Percentiles rank a stretch among this genome's conserved stretches.
phyloP scores from a whole-genome alignment of 2,113 vertebrate genomes.

The Eulemur rufifrons region DNA sequence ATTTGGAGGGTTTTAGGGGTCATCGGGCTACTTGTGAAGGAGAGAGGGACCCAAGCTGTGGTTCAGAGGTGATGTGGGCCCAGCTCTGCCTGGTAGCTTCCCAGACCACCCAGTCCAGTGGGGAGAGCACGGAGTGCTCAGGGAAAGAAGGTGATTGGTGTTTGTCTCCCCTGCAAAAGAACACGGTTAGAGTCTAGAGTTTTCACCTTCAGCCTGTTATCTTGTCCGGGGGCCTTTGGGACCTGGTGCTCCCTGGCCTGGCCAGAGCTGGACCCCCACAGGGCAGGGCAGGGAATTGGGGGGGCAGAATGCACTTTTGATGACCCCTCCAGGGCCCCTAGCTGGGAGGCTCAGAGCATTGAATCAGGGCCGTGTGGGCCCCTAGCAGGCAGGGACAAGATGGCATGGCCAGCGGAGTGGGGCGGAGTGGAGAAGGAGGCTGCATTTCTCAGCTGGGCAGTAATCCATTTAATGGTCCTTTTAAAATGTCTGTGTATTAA shows the following conservation, averaged over 20 bases:
- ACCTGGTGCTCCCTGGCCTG: background rate
- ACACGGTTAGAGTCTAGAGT: background rate
- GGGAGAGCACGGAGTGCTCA: background rate
- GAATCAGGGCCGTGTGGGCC: background rate
- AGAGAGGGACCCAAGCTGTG: background rate
- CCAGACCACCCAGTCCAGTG: background rate
- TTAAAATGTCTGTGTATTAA: constrained; percentile 87
- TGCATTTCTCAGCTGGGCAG: constrained; percentile 83
- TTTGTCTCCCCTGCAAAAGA: background rate
- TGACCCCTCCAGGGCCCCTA: background rate
- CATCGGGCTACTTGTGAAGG: background rate
- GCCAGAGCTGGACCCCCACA: background rate
- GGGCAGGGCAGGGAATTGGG: background rate
- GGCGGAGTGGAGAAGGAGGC: constrained; percentile 60
- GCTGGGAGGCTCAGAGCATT: background rate
- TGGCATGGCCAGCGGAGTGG: accelerated
- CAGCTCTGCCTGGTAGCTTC: background rate
- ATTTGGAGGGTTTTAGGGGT: background rate
- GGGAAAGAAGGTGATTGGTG: background rate
- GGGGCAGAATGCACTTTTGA: background rate
- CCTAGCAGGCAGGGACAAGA: background rate
- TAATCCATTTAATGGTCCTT: constrained; percentile 84
- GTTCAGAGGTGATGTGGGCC: background rate
- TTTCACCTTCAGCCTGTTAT: background rate
- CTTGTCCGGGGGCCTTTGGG: background rate